A percentile compares a stretch with the other conserved stretches of the same genome.
phyloP scores from a whole-genome alignment of 2,797 vertebrate species.

The Sebastes taczanowskii region DNA sequence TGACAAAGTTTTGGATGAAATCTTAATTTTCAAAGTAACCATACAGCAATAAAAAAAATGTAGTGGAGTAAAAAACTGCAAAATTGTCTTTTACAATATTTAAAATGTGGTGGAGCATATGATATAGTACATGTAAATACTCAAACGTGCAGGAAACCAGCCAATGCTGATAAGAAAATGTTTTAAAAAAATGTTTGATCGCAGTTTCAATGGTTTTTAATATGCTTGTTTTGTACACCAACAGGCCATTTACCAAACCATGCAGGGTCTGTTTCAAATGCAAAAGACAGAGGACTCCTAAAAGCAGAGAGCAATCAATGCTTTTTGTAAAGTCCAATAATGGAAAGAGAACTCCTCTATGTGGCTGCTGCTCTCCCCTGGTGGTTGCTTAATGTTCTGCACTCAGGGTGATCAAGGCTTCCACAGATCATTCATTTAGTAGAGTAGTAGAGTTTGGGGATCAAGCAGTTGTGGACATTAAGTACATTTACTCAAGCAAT shows the following conservation, averaged over 20 bases:
- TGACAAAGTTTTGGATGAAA: not conserved
- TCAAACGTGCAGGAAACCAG: not conserved
- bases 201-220: not conserved
- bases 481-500: not conserved
- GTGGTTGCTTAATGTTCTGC: slow-evolving; percentile 13
- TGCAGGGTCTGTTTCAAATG: not conserved
- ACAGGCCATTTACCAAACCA: not conserved
- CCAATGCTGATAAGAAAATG: not conserved
- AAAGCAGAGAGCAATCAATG: not conserved
- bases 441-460: not conserved
- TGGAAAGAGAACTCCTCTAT: not conserved
- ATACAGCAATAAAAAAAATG: not conserved
- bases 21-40: not conserved
- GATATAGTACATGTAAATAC: not conserved
- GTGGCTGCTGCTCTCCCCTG: slow-evolving; percentile 28
- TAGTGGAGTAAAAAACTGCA: not conserved
- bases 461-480: not conserved
- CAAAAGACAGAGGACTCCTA: not conserved
- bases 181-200: not conserved
- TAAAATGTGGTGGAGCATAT: not conserved
- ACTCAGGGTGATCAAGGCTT: not conserved
- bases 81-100: not conserved
- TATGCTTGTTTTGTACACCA: not conserved
- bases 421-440: not conserved
- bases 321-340: not conserved